Percentiles rank a stretch among this genome's conserved stretches.
Evolutionary conservation across 2,113 vertebrate species (phyloP).

Genomic region (Poecile atricapillus): DNA sequence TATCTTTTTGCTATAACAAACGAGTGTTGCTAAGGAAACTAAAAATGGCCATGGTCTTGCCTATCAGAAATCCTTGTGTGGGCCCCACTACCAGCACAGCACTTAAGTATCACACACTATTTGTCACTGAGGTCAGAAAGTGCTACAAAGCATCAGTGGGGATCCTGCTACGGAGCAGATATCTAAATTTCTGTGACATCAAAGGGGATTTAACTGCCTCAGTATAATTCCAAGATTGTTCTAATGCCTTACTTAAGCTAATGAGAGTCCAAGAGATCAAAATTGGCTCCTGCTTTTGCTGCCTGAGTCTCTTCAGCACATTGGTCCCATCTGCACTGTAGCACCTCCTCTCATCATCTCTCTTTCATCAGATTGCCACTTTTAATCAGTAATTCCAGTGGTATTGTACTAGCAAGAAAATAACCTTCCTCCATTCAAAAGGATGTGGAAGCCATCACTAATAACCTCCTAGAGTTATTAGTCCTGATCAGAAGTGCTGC

Average conservation of each 20-base stretch:
- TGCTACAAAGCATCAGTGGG: background rate
- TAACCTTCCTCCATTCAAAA: background rate
- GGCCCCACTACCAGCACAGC: background rate
- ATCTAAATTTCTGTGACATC: background rate
- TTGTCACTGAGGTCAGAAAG: background rate
- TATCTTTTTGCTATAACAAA: background rate
- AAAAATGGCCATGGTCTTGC: background rate
- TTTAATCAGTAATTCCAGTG: conserved; percentile 13
- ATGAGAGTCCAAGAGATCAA: background rate
- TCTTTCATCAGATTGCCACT: background rate
- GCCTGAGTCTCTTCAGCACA: background rate
- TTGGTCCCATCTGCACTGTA: background rate
- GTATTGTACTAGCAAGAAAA: background rate
- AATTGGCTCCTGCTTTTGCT: background rate
- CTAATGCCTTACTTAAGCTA: background rate
- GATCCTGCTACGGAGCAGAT: background rate
- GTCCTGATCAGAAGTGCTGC: background rate
- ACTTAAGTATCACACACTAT: background rate
- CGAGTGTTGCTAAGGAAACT: background rate
- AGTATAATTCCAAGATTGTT: background rate
- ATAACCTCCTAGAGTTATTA: background rate
- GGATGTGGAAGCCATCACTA: background rate
- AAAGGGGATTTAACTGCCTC: background rate
- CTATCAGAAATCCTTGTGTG: background rate
- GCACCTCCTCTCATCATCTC: background rate